A percentile compares a stretch with the other conserved stretches of the same genome.
These are phyloP conservation scores for Sebastes fasciatus DNA, from an alignment of 2,113 vertebrate species.

Conservation along the genomic window DNA sequence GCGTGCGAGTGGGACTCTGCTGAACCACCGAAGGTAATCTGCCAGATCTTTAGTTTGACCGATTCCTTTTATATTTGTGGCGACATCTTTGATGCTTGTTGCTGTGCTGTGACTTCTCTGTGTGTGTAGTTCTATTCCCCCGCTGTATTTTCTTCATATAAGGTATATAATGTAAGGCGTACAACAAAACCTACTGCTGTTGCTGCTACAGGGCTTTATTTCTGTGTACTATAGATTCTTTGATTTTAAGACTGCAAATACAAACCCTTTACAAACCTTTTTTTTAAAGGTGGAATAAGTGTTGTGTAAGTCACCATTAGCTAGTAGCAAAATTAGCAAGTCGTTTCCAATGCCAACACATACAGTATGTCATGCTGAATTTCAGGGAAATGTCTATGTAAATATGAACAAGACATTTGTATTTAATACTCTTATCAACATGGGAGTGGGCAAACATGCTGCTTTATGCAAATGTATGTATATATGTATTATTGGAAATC, in stretches of 20 bases:
- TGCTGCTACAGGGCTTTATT: neutral
- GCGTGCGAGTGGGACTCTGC: neutral
- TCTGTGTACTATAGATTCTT: neutral
- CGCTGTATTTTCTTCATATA: neutral
- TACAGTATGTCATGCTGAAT: no score
- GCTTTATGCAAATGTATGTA: neutral
- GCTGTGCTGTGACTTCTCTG: neutral
- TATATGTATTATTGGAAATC: neutral
- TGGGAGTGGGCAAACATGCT: no score
- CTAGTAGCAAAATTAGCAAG: neutral
- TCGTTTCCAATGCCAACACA: no score
- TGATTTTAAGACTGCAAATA: neutral
- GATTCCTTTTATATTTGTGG: slow-evolving; percentile 9
- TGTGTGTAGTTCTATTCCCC: neutral
- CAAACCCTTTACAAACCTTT: neutral
- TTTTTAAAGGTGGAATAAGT: neutral
- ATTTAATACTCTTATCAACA: no score
- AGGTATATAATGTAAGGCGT: neutral
- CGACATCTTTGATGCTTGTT: neutral
- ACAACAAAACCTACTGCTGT: neutral
- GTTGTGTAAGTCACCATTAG: neutral
- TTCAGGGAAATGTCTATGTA: neutral
- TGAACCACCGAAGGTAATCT: slow-evolving; percentile 13
- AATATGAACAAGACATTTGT: neutral
- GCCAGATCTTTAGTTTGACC: neutral